Evolutionary conservation across 2,797 vertebrate species (phyloP).

Genomic region (Miichthys miiuy): DNA sequence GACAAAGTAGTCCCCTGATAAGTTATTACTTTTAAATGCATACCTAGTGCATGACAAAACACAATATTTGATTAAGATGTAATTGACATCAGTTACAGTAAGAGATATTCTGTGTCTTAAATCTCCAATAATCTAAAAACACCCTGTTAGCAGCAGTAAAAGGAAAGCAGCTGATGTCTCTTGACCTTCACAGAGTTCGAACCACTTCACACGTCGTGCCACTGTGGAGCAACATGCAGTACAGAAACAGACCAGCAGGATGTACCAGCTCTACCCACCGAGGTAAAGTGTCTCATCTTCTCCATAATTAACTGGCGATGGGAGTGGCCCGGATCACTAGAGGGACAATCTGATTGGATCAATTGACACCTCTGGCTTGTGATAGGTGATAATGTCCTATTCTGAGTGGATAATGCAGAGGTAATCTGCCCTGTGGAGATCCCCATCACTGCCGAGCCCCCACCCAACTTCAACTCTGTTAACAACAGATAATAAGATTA

Average conservation of each 20-base stretch:
- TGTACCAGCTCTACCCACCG: constrained; percentile 1
- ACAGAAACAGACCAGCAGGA: constrained; percentile 34
- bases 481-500: constrained; percentile 83
- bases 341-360: constrained; percentile 79
- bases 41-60: background rate
- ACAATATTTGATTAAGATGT: background rate
- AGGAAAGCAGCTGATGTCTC: constrained; percentile 15
- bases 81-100: background rate
- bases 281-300: constrained; percentile 43
- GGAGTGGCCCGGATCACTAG: constrained; percentile 66
- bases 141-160: background rate
- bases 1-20: background rate
- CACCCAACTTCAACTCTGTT: constrained; percentile 70
- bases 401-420: constrained; percentile 82
- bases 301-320: constrained; percentile 67
- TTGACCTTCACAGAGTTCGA: constrained; percentile 21
- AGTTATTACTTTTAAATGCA: background rate
- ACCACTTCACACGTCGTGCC: background rate
- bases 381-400: constrained; percentile 81
- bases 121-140: no score
- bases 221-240: constrained; percentile 20
- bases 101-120: no score
- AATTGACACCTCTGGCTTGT: constrained; percentile 79
- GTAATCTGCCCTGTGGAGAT: constrained; percentile 81
- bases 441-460: constrained; percentile 66